Conservation (phyloP, 1,140 invertebrate genomes). For the Leptopilina clavipes region DNA sequence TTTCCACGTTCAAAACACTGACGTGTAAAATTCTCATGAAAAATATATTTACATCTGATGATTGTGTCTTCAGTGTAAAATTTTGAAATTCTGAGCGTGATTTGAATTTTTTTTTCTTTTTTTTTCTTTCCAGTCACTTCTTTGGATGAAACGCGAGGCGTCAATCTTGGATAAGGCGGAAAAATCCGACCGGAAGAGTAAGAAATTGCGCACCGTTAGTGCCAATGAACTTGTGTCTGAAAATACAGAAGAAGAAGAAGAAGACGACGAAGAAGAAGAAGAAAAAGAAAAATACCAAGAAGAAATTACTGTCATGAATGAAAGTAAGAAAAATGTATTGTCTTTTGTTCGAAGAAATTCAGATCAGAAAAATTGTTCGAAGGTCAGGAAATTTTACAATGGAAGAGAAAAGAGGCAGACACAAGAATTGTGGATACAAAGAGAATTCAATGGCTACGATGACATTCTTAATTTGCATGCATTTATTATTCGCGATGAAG, state of each 20-base stretch:
- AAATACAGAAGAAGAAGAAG: not conserved
- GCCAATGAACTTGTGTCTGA: slow-evolving; percentile 1
- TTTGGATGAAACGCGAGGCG: not conserved
- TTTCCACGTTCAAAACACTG: not conserved
- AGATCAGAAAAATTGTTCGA: not conserved
- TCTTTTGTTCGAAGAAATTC: not conserved
- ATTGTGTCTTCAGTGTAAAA: slow-evolving; percentile 1
- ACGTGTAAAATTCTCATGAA: not conserved
- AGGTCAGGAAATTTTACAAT: not conserved
- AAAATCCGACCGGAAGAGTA: slow-evolving; percentile 24
- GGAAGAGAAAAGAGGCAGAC: not conserved
- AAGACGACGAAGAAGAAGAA: too few relatives aligned
- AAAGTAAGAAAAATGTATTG: not conserved
- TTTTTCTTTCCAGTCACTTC: not conserved
- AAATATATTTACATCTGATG: slow-evolving; percentile 7
- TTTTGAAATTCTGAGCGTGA: slow-evolving; percentile 16
- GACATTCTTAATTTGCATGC: slow-evolving; percentile 53
- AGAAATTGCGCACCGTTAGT: slow-evolving; percentile 27
- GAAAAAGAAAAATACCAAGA: too few relatives aligned
- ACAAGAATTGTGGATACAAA: slow-evolving; percentile 45
- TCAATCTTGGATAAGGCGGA: not conserved
- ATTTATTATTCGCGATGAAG: slow-evolving; percentile 53
- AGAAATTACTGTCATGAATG: slow-evolving; percentile 11
- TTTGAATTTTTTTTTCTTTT: slow-evolving; percentile 7
- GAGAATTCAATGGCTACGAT: slow-evolving; percentile 39